Base-by-base conservation (phyloP, 1,140 invertebrate genomes). In the Plectrocnemia conspersa region DNA sequence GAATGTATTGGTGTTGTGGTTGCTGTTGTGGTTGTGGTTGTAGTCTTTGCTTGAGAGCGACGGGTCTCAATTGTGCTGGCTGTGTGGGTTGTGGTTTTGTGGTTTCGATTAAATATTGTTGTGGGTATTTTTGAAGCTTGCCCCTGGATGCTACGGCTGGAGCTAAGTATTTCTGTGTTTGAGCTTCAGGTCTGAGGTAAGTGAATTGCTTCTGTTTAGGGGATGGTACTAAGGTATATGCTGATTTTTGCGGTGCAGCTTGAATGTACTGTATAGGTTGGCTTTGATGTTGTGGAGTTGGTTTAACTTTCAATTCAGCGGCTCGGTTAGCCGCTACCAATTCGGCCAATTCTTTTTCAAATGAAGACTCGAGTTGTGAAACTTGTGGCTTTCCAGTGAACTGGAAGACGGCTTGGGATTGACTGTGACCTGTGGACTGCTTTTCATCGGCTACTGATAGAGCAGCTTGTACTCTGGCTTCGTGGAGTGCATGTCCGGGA, bases 91-190 rank as follows among this genome's bases (percentile, higher is more conserved):
- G 56, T 7, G 59, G 56, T 49, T 61, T 61, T 2, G 59, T 57
- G 1, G 59, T 62, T 56, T 62, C 59, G 16, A 62, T 62, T 25
- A 62, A 50, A 46, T 62, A 62, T 41, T 62, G 59, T 29, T 62
- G 56, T 9, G 59, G 59, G 5, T 42, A 24, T 45, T 55, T 36
- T 11, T 36, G 45, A 11, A 32, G 10, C 25, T 56, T 61, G 3
- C 32, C 36, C 50, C 59, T 61, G 2, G 13, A 38, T 24, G 41
- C 13, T 11, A 52, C 19, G 7, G 40, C 11, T 13, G 54, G 59
- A 13, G 59, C 52, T 15, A 50, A 22, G 19, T 61, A 57, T 46
- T 58, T 61, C 0, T 21, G 41, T 9, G 13, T 44, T 36, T 58
- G 59, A 18, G 50, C 40, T 27, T 49, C 48, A 5, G 49, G 58